Evolutionary conservation across 2,888 invertebrate genomes (phyloP), one percentile per base, ranked within the genome.

Genomic region (Chirona hameri): DNA sequence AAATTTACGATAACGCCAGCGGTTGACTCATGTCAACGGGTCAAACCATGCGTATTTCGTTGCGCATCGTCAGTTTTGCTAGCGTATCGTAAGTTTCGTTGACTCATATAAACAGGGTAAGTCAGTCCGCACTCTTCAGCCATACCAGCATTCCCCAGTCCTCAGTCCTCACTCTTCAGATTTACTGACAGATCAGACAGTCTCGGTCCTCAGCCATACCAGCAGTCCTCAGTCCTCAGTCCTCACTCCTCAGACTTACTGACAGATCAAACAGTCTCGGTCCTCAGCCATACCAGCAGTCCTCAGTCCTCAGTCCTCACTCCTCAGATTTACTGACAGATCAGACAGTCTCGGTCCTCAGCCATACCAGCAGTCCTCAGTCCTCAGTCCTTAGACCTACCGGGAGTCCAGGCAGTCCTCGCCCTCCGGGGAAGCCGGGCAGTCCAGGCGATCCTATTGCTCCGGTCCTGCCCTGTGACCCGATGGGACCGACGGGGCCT

Each of bases 361-460:
- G 92, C 39, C 60, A 9, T 60, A 7, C n/a, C 24, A 24, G 3
- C n/a, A 60, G 60, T 24, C 21, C 9, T 21, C 60, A 60, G 60
- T 60, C 39, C 39, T n/a, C 21, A 60, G 21, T n/a, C 60, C 60
- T 9, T 24, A 60, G 5, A 52, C 86, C 87, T 72, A 85, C 84
- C 72, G 92, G 91, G 86, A 91, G 88, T 81, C 95, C 95, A 83
- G 92, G 91, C 85, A 92, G 89, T 83, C 95, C 95, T 85, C 93
- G 89, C 87, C 95, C 95, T 69, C 96, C 96, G 15, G 92, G 92
- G 87, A 93, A 92, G 72, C 96, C 95, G 52, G 92, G 93, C 39
- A 93, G 90, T 0, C 95, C 95, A 0, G 91, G 89, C 14, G 87
- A 86, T 10, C 88, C 88, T 72, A 86, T 85, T 10, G 86, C 85